phyloP scores from a whole-genome alignment of 2,888 invertebrate species.

The Mimumesa dahlbomi region DNA sequence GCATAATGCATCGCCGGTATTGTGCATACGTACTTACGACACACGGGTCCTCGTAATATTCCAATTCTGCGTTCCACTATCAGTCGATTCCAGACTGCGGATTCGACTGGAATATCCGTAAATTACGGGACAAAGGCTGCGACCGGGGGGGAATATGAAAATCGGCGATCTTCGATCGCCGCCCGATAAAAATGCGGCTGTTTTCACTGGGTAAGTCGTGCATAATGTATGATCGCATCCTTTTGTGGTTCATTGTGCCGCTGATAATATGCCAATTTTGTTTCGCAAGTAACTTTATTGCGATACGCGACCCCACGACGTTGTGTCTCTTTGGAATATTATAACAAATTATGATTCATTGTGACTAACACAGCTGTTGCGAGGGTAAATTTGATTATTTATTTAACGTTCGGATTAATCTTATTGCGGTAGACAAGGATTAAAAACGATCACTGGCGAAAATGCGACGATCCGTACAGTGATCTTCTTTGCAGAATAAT shows the following conservation, averaged over 20 bases:
- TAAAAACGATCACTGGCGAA: too few species aligned
- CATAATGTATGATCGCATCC: conserved; percentile 16
- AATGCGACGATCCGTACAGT: conserved; percentile 4
- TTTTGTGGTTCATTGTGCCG: not conserved
- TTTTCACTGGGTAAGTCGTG: conserved; percentile 2
- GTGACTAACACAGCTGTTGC: not conserved
- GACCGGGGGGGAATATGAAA: not conserved
- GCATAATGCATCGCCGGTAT: conserved; percentile 48
- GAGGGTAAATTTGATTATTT: not conserved
- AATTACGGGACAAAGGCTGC: conserved; percentile 10
- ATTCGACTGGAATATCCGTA: conserved; percentile 16
- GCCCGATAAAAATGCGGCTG: conserved; percentile 19
- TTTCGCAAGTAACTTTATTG: too few species aligned
- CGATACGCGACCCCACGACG: too few species aligned
- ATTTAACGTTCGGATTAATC: not conserved
- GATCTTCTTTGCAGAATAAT: too few species aligned
- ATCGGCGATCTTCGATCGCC: conserved; percentile 1
- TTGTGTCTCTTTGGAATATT: too few species aligned
- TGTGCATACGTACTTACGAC: conserved; percentile 22
- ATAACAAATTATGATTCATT: too few species aligned
- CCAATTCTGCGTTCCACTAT: conserved; percentile 19
- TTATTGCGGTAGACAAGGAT: not conserved
- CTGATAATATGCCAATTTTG: not conserved
- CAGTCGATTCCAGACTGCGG: conserved; percentile 14
- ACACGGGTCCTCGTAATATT: conserved; percentile 17